phyloP scores from a whole-genome alignment of 2,797 vertebrate genomes.

The Myripristis jacobus region DNA sequence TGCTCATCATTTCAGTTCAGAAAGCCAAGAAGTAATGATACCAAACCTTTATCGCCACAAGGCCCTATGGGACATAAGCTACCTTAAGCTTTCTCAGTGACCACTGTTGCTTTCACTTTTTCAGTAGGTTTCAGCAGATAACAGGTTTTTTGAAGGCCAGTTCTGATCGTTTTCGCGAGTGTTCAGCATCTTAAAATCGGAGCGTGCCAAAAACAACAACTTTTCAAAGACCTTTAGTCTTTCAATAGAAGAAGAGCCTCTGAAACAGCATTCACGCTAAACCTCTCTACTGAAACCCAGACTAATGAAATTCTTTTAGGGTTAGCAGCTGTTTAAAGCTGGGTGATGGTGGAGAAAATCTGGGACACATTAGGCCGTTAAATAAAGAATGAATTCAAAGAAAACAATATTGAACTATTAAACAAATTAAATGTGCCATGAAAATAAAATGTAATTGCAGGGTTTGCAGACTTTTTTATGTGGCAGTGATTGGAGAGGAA shows the following conservation, averaged over 20 bases:
- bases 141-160: conserved; percentile 48
- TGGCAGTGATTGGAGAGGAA: conserved; percentile 31
- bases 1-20: conserved; percentile 71
- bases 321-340: conserved; percentile 4
- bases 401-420: not conserved
- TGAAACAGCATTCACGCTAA: conserved; percentile 28
- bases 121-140: not conserved
- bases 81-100: conserved; percentile 43
- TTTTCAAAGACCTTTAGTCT: not conserved
- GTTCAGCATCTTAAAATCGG: not conserved
- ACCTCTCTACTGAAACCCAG: conserved; percentile 9
- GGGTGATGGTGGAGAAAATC: not conserved
- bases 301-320: conserved; percentile 22
- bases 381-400: not conserved
- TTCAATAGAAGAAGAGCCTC: not conserved
- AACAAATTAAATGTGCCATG: not conserved
- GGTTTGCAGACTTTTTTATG: conserved; percentile 33
- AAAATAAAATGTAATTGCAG: conserved; percentile 22
- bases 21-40: conserved; percentile 60
- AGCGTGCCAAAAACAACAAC: not conserved
- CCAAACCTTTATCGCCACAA: conserved; percentile 43
- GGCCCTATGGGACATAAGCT: conserved; percentile 37
- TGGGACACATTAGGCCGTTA: not conserved
- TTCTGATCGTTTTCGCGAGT: conserved; percentile 17
- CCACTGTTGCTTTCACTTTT: conserved; percentile 15